Percentiles rank a stretch among this genome's conserved stretches.
These are phyloP conservation scores for Nesospiza acunhae DNA, from an alignment of 2,113 vertebrate species.

Conservation along the genomic window DNA sequence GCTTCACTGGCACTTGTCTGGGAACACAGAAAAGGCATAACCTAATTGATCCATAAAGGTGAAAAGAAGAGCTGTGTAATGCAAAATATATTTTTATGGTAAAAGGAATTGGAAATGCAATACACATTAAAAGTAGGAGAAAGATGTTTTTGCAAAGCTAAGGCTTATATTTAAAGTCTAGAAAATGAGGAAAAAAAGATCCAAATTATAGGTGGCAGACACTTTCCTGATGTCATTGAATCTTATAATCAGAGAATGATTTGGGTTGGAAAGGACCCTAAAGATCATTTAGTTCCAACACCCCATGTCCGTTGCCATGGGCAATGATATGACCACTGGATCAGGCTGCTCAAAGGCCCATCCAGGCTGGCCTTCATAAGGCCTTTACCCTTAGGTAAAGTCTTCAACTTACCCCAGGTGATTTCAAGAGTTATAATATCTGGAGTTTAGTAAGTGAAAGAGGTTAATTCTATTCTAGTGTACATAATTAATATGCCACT, in stretches of 20 bases:
- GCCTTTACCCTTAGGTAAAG: background rate
- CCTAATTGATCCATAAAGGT: constrained; percentile 64
- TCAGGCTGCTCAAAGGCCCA: background rate
- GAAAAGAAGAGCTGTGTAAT: constrained; percentile 50
- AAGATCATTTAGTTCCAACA: background rate
- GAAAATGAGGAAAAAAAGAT: background rate
- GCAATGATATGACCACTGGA: background rate
- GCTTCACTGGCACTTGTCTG: constrained; percentile 41
- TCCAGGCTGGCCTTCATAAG: background rate
- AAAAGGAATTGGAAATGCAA: constrained; percentile 21
- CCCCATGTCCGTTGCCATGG: background rate
- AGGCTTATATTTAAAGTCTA: background rate
- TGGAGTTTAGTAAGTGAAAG: background rate
- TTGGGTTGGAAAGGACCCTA: background rate
- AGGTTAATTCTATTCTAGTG: background rate
- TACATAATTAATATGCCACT: background rate
- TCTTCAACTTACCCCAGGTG: background rate
- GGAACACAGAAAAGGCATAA: background rate
- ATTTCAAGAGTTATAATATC: background rate
- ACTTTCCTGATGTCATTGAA: background rate
- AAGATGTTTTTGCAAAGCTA: background rate
- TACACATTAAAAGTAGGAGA: background rate
- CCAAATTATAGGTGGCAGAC: background rate
- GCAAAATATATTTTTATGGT: constrained; percentile 11
- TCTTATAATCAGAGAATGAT: background rate